Evolutionary conservation across 2,888 invertebrate species (phyloP).

Genomic region (Apodemia zela): DNA sequence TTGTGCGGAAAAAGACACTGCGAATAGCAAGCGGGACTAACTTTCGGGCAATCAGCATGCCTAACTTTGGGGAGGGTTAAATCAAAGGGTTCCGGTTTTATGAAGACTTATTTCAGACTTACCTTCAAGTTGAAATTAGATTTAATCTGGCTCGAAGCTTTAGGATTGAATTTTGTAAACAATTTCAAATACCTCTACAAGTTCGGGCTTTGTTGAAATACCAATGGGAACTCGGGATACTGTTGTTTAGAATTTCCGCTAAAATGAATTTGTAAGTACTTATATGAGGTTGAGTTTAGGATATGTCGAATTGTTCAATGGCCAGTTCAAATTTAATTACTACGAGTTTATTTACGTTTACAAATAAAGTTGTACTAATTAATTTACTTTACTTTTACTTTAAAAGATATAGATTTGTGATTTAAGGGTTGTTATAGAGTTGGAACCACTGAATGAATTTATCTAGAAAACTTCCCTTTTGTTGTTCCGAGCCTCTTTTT

Average conservation of each 20-base stretch:
- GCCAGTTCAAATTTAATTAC: constrained; percentile 59
- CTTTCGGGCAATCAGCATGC: constrained; percentile 76
- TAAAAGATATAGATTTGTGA: no score
- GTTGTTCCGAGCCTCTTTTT: no score
- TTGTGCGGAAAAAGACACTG: constrained; percentile 62
- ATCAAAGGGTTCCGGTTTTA: constrained; percentile 80
- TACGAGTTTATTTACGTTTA: constrained; percentile 37
- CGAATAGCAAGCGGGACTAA: constrained; percentile 64
- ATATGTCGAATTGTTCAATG: constrained; percentile 54
- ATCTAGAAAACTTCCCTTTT: no score
- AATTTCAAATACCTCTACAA: constrained; percentile 79
- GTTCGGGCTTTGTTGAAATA: constrained; percentile 77
- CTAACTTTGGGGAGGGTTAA: constrained; percentile 74
- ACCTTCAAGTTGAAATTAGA: constrained; percentile 80
- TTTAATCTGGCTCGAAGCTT: constrained; percentile 78
- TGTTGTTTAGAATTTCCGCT: constrained; percentile 75
- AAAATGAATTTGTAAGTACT: constrained; percentile 69
- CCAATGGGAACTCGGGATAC: constrained; percentile 71
- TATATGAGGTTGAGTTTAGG: constrained; percentile 65
- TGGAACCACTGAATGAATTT: no score
- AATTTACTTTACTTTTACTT: background rate
- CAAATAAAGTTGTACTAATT: constrained; percentile 1
- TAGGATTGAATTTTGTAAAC: constrained; percentile 81
- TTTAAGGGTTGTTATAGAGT: no score
- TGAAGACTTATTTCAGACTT: constrained; percentile 80